Percentiles rank a stretch among this genome's conserved stretches.
These are phyloP conservation scores for Equus przewalskii DNA, from an alignment of 2,113 vertebrate species.

Conservation along the genomic window DNA sequence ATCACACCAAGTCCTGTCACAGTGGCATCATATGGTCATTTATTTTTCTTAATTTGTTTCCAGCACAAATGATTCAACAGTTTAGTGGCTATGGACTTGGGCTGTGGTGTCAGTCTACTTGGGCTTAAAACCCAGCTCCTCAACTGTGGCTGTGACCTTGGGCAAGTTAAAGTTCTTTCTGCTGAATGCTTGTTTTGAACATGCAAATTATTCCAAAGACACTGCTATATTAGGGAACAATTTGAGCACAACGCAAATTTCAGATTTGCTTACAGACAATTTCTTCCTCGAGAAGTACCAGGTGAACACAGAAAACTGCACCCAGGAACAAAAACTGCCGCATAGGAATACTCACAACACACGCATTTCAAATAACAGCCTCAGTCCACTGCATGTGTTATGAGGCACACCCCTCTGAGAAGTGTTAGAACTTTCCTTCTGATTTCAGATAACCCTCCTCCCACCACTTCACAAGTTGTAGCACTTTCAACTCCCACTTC, in stretches of 20 bases:
- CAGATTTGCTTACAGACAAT: not conserved
- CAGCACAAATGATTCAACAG: not conserved
- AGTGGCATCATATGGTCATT: not conserved
- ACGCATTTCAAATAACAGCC: not conserved
- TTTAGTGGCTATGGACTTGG: not conserved
- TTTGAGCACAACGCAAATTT: not conserved
- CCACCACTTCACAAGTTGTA: not conserved
- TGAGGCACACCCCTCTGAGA: not conserved
- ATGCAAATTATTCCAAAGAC: not conserved
- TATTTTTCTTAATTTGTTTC: constrained; percentile 40
- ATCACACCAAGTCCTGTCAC: not conserved
- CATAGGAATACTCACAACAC: not conserved
- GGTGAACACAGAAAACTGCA: not conserved
- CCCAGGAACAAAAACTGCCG: not conserved
- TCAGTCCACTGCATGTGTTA: not conserved
- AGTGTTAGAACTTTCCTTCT: not conserved
- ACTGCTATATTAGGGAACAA: not conserved
- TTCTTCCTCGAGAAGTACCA: not conserved
- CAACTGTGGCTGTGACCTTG: not conserved
- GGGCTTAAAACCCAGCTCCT: not conserved
- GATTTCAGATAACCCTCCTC: not conserved
- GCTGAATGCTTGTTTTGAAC: not conserved
- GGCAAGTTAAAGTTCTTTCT: not conserved
- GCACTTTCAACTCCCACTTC: not conserved
- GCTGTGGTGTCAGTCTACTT: not conserved